Conservation (phyloP, 2,113 vertebrate species). For the Podarcis muralis region DNA sequence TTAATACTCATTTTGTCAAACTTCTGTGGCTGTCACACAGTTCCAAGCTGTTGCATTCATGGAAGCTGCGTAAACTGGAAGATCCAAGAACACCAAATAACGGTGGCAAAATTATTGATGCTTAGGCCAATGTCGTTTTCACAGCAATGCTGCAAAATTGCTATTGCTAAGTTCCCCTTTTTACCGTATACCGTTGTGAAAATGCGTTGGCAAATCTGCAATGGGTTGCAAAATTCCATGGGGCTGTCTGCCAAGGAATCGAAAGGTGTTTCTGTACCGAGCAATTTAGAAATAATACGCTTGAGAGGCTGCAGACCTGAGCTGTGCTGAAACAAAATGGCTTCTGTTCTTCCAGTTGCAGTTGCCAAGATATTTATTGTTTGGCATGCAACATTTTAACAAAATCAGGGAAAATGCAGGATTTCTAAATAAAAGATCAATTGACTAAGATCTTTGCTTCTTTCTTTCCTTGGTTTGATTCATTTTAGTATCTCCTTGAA, state of each 20-base stretch:
- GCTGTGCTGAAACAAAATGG: constrained; percentile 13
- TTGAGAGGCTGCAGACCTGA: background rate
- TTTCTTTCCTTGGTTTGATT: background rate
- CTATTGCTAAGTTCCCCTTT: background rate
- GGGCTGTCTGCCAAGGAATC: background rate
- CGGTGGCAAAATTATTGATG: no score
- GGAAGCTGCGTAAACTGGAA: background rate
- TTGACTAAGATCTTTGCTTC: background rate
- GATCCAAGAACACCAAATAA: background rate
- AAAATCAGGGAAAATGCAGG: background rate
- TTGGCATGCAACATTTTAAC: background rate
- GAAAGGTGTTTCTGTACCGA: background rate
- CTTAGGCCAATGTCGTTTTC: background rate
- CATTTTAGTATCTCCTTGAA: background rate
- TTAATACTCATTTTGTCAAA: background rate
- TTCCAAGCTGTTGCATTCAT: background rate
- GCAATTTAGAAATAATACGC: background rate
- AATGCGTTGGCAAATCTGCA: background rate
- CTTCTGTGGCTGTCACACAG: background rate
- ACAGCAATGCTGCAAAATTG: background rate
- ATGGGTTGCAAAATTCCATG: background rate
- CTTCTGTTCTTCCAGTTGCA: background rate
- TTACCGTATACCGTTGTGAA: background rate
- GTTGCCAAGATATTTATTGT: background rate
- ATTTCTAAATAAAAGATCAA: background rate